These are phyloP conservation scores for Lagria hirta DNA, from an alignment of 2,888 invertebrate species.

Conservation along the genomic window DNA sequence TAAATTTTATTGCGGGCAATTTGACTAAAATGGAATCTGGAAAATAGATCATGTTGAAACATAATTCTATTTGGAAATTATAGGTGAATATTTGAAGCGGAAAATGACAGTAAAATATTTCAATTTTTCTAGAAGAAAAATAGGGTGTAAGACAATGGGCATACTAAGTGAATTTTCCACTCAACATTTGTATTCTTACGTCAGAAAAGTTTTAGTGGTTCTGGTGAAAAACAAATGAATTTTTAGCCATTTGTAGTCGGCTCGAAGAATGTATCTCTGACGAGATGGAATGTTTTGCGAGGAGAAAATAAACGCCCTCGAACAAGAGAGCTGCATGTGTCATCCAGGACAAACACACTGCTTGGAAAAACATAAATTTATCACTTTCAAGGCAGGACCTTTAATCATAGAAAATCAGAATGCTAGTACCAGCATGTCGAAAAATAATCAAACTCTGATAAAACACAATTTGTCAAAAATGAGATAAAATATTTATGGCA, in stretches of 20 bases:
- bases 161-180: slow-evolving; percentile 44
- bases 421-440: too few relatives aligned
- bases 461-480: too few relatives aligned
- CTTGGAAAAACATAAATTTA: slow-evolving; percentile 22
- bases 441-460: too few relatives aligned
- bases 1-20: slow-evolving; percentile 45
- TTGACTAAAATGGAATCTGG: slow-evolving; percentile 30
- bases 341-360: slow-evolving; percentile 14
- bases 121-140: slow-evolving; percentile 36
- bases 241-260: slow-evolving; percentile 43
- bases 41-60: too few relatives aligned
- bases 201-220: slow-evolving; percentile 45
- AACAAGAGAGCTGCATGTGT: slow-evolving; percentile 13
- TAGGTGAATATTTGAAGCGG: slow-evolving; percentile 21
- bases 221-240: slow-evolving; percentile 45
- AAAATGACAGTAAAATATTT: slow-evolving; percentile 31
- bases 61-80: too few relatives aligned
- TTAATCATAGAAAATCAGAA: too few relatives aligned
- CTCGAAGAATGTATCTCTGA: slow-evolving; percentile 37
- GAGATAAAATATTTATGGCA: too few relatives aligned
- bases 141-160: slow-evolving; percentile 35
- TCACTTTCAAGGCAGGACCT: too few relatives aligned
- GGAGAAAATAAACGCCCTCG: slow-evolving; percentile 26
- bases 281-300: slow-evolving; percentile 40
- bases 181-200: slow-evolving; percentile 44